phyloP scores from a whole-genome alignment of 2,888 invertebrate genomes.

The Ptilodon capucinus region DNA sequence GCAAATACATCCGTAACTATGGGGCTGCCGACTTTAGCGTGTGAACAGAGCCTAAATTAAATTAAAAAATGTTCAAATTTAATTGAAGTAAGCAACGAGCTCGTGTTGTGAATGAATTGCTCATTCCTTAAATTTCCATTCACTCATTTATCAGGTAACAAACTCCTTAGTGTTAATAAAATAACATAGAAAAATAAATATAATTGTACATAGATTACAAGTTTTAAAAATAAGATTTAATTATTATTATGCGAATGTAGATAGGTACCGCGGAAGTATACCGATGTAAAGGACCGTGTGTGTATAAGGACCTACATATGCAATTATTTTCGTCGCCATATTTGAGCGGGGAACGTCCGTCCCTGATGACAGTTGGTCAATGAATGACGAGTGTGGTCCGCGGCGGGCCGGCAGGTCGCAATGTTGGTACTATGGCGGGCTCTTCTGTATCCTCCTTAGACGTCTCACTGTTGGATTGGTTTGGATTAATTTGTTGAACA shows the following conservation, averaged over 20 bases:
- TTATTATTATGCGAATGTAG: background rate
- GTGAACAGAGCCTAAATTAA: too few relatives aligned
- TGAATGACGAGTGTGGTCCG: conserved; percentile 56
- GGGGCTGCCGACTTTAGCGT: too few relatives aligned
- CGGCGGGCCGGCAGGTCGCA: conserved; percentile 63
- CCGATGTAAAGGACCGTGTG: background rate
- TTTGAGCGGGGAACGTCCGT: background rate
- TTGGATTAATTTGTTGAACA: too few relatives aligned
- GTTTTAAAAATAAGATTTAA: background rate
- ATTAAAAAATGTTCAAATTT: too few relatives aligned
- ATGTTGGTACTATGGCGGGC: conserved; percentile 67
- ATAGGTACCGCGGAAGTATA: background rate
- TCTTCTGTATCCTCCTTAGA: conserved; percentile 58
- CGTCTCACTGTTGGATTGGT: conserved; percentile 48
- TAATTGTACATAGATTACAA: conserved; percentile 28
- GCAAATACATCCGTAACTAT: too few relatives aligned
- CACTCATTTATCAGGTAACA: conserved; percentile 31
- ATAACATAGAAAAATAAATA: conserved; percentile 29
- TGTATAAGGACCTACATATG: background rate
- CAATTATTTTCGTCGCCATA: too few relatives aligned
- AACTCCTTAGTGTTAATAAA: conserved; percentile 26
- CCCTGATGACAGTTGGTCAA: conserved; percentile 21
- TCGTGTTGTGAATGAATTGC: too few relatives aligned
- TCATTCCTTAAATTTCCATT: conserved; percentile 2
- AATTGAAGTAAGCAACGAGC: too few relatives aligned